Evolutionary conservation across 1,140 invertebrate species (phyloP).

Genomic region (Hormaphis cornu): DNA sequence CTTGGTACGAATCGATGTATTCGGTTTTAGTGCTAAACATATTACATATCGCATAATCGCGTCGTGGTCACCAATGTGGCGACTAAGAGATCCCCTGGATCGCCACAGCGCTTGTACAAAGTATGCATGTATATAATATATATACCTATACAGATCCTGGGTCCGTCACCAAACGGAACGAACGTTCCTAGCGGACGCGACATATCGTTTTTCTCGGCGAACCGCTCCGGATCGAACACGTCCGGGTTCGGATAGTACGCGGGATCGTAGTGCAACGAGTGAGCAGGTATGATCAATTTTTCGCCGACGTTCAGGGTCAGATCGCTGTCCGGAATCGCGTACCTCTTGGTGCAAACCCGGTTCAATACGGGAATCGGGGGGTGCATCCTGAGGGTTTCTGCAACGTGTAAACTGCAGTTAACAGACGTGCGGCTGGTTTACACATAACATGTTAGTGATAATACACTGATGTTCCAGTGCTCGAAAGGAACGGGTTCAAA

Average conservation of each 20-base stretch:
- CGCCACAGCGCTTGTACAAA: too few relatives aligned
- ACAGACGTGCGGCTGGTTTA: too few relatives aligned
- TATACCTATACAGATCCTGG: conserved; percentile 65
- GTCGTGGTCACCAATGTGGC: too few relatives aligned
- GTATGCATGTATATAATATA: too few relatives aligned
- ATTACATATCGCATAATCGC: too few relatives aligned
- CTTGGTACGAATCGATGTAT: too few relatives aligned
- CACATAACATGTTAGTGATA: too few relatives aligned
- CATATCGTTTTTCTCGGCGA: conserved; percentile 44
- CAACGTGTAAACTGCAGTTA: too few relatives aligned
- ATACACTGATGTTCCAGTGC: too few relatives aligned
- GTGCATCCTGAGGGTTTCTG: conserved; percentile 39
- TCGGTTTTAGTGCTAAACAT: too few relatives aligned
- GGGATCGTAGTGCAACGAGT: conserved; percentile 49
- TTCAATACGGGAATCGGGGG: conserved; percentile 44
- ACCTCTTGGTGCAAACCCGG: conserved; percentile 44
- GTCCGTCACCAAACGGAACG: conserved; percentile 68
- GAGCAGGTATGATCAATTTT: conserved; percentile 50
- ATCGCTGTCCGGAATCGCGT: conserved; percentile 49
- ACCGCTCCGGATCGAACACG: conserved; percentile 51
- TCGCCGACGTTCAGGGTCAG: conserved; percentile 52
- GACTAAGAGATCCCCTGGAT: too few relatives aligned
- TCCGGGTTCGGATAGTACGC: conserved; percentile 49
- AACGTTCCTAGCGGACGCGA: conserved; percentile 45
- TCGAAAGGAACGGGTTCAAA: too few relatives aligned